phyloP scores from a whole-genome alignment of 2,888 invertebrate genomes.

The Tachina grossa region DNA sequence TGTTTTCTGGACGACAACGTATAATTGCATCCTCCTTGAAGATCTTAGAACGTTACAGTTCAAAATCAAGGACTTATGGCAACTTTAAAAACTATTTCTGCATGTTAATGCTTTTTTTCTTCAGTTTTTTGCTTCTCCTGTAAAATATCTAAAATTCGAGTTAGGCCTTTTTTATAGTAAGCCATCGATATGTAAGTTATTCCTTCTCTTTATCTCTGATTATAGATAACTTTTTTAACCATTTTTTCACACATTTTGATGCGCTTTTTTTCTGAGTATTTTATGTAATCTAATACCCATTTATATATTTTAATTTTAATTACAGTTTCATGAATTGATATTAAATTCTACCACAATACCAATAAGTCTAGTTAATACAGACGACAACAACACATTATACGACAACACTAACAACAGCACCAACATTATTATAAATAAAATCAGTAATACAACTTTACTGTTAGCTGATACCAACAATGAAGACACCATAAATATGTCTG shows the following conservation, averaged over 20 bases:
- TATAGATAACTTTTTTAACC: background rate
- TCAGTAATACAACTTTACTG: constrained; percentile 33
- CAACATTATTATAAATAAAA: background rate
- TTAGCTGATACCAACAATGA: constrained; percentile 32
- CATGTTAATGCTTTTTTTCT: no score
- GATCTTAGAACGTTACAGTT: no score
- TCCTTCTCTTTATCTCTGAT: no score
- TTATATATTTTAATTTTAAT: constrained; percentile 3
- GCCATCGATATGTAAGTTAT: no score
- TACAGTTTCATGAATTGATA: constrained; percentile 71
- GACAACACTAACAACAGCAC: background rate
- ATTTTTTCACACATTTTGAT: background rate
- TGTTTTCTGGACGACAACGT: no score
- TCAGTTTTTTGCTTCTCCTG: no score
- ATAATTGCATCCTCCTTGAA: no score
- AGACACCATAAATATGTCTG: background rate
- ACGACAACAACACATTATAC: constrained; percentile 18
- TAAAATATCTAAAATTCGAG: no score
- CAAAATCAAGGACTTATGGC: no score
- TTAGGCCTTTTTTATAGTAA: no score
- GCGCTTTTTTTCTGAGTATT: background rate
- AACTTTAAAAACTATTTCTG: no score
- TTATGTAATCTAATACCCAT: background rate
- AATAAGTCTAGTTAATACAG: constrained; percentile 18
- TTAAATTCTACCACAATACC: constrained; percentile 35